phyloP scores from a whole-genome alignment of 2,113 vertebrate species.

The Jaculus jaculus region DNA sequence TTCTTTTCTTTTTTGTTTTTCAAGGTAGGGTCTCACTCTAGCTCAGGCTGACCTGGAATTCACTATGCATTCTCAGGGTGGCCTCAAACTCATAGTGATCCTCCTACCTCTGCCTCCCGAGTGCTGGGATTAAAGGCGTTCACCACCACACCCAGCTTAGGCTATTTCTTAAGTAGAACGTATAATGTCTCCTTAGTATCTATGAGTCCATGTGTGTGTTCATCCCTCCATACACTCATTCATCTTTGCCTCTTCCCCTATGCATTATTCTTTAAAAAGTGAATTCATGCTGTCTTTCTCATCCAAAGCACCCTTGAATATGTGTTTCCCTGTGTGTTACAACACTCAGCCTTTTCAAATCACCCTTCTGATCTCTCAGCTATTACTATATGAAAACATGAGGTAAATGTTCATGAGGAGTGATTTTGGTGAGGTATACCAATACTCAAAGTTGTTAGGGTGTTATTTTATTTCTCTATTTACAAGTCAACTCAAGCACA shows the following conservation, averaged over 20 bases:
- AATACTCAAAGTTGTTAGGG: not conserved
- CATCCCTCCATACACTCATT: not conserved
- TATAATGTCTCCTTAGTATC: not conserved
- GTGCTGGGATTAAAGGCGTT: too few species aligned
- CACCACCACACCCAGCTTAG: too few species aligned
- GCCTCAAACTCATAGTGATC: too few species aligned
- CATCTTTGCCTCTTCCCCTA: not conserved
- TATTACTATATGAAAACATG: not conserved
- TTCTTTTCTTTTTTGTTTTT: too few species aligned
- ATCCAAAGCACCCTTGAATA: not conserved
- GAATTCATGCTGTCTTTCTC: not conserved
- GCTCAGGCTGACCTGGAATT: too few species aligned
- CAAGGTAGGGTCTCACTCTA: too few species aligned
- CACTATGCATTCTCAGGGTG: too few species aligned
- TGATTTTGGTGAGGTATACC: not conserved
- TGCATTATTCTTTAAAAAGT: not conserved
- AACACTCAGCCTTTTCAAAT: not conserved
- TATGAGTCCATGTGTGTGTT: not conserved
- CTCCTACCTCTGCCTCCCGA: too few species aligned
- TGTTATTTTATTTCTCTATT: conserved; percentile 10
- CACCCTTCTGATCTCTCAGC: not conserved
- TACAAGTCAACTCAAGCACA: not conserved
- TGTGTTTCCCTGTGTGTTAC: not conserved
- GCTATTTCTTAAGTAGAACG: not conserved
- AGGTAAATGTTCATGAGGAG: not conserved